Base-by-base conservation (phyloP, 2,797 vertebrate species). In the Chaenodraco wilsoni region DNA sequence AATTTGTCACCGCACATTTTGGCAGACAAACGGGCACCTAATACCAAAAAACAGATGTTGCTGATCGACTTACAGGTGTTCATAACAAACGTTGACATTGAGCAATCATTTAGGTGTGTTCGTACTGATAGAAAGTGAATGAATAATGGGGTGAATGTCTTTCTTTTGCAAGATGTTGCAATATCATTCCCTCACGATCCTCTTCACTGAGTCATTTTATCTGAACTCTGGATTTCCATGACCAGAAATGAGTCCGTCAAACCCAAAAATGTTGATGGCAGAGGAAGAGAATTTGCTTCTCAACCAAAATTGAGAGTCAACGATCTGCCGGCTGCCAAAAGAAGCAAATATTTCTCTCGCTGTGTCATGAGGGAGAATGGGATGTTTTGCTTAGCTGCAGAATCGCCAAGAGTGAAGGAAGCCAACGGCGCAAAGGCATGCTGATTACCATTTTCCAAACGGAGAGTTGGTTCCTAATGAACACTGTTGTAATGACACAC, bases 271-370 rank as follows among this genome's bases (percentile, higher is more conserved):
- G 79, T 84, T 77, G 64, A 83, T 79, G 83, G 76, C 74, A 87
- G 67, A 74, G 41, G 67, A 82, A 54, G 76, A 81, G 72, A 85
- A 88, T 87, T 83, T 74, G 72, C 84, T 83, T 64, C 50, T 59
- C 73, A 83, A 87, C 81, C 80, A 85, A 84, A 88, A 86, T 78
- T 85, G 54, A 78, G 74, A 84, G 80, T 67, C 59, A 78, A 84
- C 74, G 37, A 51, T 80, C 63, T 62, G 50, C 31, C 46, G 46
- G 84, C 74, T 86, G 88, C 90, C 89, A 91, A 89, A 84, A 86
- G 73, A 87, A 90, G 87, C 86, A 89, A 80, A 92, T 87, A 79
- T 82, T 87, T 91, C 79, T 84, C 76, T 74, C 4, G 37, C 85
- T 88, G 83, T 89, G 89, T 91, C 89, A 90, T 85, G 19, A 81